These are phyloP conservation scores for Alexandromys fortis DNA, from an alignment of 2,113 vertebrate genomes.

Conservation along the genomic window DNA sequence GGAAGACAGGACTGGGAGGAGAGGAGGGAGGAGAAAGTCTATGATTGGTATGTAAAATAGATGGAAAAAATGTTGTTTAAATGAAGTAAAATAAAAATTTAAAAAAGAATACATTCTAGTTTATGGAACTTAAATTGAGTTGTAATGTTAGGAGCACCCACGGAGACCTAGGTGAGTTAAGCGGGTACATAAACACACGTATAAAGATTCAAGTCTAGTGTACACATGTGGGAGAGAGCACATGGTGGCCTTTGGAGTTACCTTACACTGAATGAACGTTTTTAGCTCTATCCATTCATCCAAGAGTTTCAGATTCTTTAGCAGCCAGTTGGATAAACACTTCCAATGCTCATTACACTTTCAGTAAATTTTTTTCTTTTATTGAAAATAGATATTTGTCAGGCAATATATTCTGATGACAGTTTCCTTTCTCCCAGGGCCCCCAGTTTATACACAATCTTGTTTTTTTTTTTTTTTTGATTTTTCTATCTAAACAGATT, in stretches of 20 bases:
- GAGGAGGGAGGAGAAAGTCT: too few relatives aligned
- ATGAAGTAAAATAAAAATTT: too few relatives aligned
- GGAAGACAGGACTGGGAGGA: too few relatives aligned
- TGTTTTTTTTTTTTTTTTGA: not conserved
- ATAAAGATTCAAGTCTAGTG: not conserved
- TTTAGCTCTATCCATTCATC: not conserved
- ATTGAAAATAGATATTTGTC: not conserved
- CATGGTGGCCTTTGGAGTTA: too few relatives aligned
- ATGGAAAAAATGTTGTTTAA: too few relatives aligned
- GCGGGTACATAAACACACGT: not conserved
- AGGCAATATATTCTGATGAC: not conserved
- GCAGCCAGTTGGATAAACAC: too few relatives aligned
- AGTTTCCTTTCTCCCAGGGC: not conserved
- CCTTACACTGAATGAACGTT: not conserved
- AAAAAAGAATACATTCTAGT: not conserved
- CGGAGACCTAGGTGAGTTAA: not conserved
- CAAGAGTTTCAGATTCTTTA: not conserved
- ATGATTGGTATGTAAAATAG: too few relatives aligned
- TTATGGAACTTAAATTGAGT: conserved; percentile 49
- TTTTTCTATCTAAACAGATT: not conserved
- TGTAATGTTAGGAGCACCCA: conserved; percentile 30
- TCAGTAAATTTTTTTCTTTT: not conserved
- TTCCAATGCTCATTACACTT: too few relatives aligned
- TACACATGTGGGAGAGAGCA: not conserved
- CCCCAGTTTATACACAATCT: not conserved